phyloP scores from a whole-genome alignment of 2,797 vertebrate species.

The Gallinago solitaria region DNA sequence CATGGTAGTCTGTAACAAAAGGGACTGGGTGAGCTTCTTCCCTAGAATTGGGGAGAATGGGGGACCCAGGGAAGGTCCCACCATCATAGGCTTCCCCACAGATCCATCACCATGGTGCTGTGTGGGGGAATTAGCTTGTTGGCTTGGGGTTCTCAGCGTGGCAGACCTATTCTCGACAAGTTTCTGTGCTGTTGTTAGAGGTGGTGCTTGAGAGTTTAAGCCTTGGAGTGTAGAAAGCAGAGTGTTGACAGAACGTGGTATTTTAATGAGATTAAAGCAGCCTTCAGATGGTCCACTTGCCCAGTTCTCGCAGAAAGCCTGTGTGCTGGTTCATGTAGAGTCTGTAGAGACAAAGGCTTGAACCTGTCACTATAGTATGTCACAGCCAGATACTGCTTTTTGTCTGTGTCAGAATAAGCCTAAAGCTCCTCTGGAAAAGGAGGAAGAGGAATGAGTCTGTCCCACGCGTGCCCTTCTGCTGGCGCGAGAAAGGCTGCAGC shows the following conservation, averaged over 20 bases:
- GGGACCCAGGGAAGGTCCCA: background rate
- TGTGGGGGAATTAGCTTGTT: fast-evolving
- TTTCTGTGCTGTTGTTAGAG: background rate
- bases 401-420: background rate
- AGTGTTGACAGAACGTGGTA: background rate
- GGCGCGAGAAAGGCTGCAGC: background rate
- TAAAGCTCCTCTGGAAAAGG: background rate
- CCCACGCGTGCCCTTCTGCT: background rate
- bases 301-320: background rate
- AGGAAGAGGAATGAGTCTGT: background rate
- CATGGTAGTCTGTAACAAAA: fast-evolving
- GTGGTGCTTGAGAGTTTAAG: background rate
- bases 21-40: background rate
- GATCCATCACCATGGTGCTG: fast-evolving
- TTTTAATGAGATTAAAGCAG: background rate
- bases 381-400: background rate
- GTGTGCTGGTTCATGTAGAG: background rate
- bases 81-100: background rate
- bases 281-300: background rate
- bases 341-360: background rate
- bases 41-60: background rate
- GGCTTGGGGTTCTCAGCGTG: fast-evolving
- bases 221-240: background rate
- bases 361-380: background rate
- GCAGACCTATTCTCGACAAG: background rate